Conservation (phyloP, 1,140 invertebrate genomes). For the Nebria ingens region DNA sequence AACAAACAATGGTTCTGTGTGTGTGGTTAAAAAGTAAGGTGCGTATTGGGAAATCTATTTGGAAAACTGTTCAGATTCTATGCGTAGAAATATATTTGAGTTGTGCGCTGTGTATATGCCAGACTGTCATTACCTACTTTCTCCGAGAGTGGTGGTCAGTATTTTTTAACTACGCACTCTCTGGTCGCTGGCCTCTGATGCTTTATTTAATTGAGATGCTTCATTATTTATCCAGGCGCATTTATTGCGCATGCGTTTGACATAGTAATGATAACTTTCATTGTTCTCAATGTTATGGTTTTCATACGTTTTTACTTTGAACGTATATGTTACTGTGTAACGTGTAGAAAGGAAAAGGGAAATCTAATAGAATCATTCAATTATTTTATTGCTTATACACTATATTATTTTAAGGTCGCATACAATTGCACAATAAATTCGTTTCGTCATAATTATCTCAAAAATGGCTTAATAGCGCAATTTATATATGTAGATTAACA, state of each 20-base stretch:
- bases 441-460: too few species aligned
- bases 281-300: neutral
- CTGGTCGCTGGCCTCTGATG: neutral
- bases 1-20: too few species aligned
- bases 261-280: neutral
- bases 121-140: neutral
- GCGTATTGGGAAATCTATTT: neutral
- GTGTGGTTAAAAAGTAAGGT: too few species aligned
- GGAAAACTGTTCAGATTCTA: neutral
- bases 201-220: neutral
- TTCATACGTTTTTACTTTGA: neutral
- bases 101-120: neutral
- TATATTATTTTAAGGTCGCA: too few species aligned
- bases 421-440: too few species aligned
- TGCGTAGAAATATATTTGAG: neutral
- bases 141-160: neutral
- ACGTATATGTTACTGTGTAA: neutral
- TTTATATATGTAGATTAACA: too few species aligned
- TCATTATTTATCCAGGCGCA: neutral
- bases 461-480: too few species aligned
- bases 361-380: too few species aligned
- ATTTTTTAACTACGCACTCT: too few species aligned
- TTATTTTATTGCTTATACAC: too few species aligned
- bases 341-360: neutral
- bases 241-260: neutral